Base-by-base conservation (phyloP, 2,888 invertebrate genomes). In the Microctonus brassicae region DNA sequence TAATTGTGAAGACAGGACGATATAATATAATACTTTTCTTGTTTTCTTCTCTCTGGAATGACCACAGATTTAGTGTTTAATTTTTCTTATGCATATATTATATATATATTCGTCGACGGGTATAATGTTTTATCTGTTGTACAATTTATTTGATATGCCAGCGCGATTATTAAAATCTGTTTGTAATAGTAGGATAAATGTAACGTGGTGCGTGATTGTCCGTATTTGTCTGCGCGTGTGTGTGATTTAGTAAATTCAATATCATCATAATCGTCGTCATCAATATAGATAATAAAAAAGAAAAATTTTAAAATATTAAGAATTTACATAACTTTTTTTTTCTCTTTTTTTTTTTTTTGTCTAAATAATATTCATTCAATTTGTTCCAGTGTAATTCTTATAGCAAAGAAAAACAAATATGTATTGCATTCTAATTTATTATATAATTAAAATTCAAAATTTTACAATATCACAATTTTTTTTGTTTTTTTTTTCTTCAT, bases 61-160 rank as follows among this genome's bases (percentile, higher is more conserved):
- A 47, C 47, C 47, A 47, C 47, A 58, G 33, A 58, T 17, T 29
- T 29, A 29, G 33, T 58, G 33, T 58, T 58, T 58, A 29, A 58
- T 58, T 33, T 53, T 26, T 58, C 33, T 26, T 58, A 58, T 33
- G 7, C 47, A 34, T 33, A 29, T 58, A 58, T 29, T 33, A 29
- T 58, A 58, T 29, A 29, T 29, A 29, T 29, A 29, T 34, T 34
- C 33, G 20, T 10, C 58, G 33, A 47, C 47, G 47, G 47, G 47
- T 47, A 47, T 26, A 57, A 57, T 58, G n/a, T 58, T 58, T 33
- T 34, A 58, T 57, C 29, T 57, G 58, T 34, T 58, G 58, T 58
- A 58, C 58, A 58, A 58, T 58, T 58, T 58, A 33, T 58, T 58
- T 17, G 29, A n/a, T 58, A 29, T 33, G 58, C 58, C 34, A 55